Evolutionary conservation across 37 sponge, comb jelly and placozoan genomes (phyloP), one percentile per base, ranked within the genome.

Genomic region (Cliona cf. orientalis): DNA sequence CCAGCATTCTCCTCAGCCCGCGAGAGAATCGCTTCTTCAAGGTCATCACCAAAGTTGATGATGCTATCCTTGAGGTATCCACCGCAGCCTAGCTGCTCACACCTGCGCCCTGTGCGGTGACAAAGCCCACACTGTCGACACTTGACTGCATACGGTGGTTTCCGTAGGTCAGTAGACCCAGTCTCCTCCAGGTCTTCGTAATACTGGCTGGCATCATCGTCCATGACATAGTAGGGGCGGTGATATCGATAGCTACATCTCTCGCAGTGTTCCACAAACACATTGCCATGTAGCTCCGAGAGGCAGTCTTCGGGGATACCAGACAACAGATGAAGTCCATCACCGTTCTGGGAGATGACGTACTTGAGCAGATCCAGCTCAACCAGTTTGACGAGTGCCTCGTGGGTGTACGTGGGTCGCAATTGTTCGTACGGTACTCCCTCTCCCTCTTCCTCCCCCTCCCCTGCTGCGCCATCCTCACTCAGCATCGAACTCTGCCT

Each of bases 331-430:
- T 92, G 89, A 28, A 92, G 86, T 25, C 93, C 93, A 46, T 92
- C 93, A n/a, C 93, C 85, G 70, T 92, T 92, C 69, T 92, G 93
- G 28, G 86, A 91, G 36, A 88, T 92, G 55, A 92, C 66, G 66
- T 92, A 78, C 39, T 88, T 88, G 29, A 92, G 9, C n/a, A 88
- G 66, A 0, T 83, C 93, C 85, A 81, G 25, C 45, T 92, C 89
- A n/a, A 84, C 28, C 46, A 92, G 86, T 39, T 87, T 80, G 5
- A 45, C 70, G 2, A 92, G 55, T 9, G 86, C 86, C 67, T 92
- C 93, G 75, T 92, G 93, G 4, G 93, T 89, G 89, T 92, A 92
- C 1, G 93, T 92, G 41, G 93, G 93, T 60, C 93, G 58, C 43
- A 92, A 74, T 22, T 66, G 35, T 53, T 92, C 93, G 66, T 92